Percentiles rank a stretch among this genome's conserved stretches.
Conservation (phyloP, 2,888 invertebrate genomes). For the Calameuta pallipes region DNA sequence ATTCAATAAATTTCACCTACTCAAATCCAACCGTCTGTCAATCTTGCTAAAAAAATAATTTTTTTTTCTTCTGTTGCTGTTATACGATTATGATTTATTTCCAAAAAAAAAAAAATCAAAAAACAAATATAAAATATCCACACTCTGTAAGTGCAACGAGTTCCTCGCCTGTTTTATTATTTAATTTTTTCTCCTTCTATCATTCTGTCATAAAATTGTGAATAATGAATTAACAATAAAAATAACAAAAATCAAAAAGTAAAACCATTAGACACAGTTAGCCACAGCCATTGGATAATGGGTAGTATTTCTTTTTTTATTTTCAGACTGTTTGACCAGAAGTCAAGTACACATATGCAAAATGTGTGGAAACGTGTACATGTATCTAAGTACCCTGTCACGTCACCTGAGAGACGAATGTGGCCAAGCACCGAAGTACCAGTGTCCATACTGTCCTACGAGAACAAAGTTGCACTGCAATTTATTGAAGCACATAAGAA, state of each 20-base stretch:
- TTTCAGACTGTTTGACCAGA: slow-evolving; percentile 46
- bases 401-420: slow-evolving; percentile 59
- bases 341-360: slow-evolving; percentile 41
- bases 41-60: neutral
- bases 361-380: slow-evolving; percentile 55
- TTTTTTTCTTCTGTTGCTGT: neutral
- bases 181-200: neutral
- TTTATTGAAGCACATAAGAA: slow-evolving; percentile 59
- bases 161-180: neutral
- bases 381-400: slow-evolving; percentile 52
- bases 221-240: slow-evolving; percentile 3
- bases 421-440: slow-evolving; percentile 56
- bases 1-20: neutral
- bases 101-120: neutral
- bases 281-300: neutral
- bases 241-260: neutral
- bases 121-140: neutral
- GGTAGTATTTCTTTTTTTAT: slow-evolving; percentile 30
- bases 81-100: neutral
- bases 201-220: neutral
- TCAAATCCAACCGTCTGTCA: neutral
- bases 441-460: slow-evolving; percentile 59
- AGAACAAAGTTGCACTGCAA: slow-evolving; percentile 59
- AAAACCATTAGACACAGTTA: neutral
- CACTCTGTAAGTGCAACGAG: neutral